Evolutionary conservation across 2,888 invertebrate genomes (phyloP).

Genomic region (Seira musarum): DNA sequence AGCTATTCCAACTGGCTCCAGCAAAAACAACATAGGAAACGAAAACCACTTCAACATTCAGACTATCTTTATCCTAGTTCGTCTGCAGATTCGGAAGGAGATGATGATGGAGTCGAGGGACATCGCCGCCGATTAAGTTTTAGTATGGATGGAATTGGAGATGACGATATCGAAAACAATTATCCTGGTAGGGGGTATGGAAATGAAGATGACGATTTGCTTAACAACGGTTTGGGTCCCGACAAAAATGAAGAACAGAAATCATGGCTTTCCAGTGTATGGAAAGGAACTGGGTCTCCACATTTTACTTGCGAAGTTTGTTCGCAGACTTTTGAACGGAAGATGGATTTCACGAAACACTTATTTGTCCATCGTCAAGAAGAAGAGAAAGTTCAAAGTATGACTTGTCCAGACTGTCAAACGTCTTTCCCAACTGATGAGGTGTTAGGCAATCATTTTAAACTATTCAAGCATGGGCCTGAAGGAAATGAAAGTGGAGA

Average conservation of each 20-base stretch:
- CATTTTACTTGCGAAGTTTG: slow-evolving; percentile 51
- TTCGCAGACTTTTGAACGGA: not conserved
- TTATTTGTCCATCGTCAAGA: slow-evolving; percentile 40
- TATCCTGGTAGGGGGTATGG: slow-evolving; percentile 22
- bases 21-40: slow-evolving; percentile 24
- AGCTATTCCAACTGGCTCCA: slow-evolving; percentile 28
- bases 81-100: slow-evolving; percentile 19
- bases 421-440: not conserved
- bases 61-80: slow-evolving; percentile 28
- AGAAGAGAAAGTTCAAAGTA: slow-evolving; percentile 8
- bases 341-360: slow-evolving; percentile 44
- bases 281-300: slow-evolving; percentile 37
- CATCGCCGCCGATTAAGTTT: not conserved
- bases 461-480: slow-evolving; percentile 18
- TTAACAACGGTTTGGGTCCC: not conserved
- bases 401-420: slow-evolving; percentile 42
- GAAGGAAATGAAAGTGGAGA: not conserved
- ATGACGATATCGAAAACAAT: slow-evolving; percentile 39
- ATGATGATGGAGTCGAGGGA: not conserved
- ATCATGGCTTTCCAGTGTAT: slow-evolving; percentile 33
- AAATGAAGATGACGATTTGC: not conserved
- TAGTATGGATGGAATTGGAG: not conserved
- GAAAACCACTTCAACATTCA: slow-evolving; percentile 17
- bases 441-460: slow-evolving; percentile 25
- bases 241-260: not conserved